Conservation (phyloP, 2,113 vertebrate genomes). For the Calidris pugnax region DNA sequence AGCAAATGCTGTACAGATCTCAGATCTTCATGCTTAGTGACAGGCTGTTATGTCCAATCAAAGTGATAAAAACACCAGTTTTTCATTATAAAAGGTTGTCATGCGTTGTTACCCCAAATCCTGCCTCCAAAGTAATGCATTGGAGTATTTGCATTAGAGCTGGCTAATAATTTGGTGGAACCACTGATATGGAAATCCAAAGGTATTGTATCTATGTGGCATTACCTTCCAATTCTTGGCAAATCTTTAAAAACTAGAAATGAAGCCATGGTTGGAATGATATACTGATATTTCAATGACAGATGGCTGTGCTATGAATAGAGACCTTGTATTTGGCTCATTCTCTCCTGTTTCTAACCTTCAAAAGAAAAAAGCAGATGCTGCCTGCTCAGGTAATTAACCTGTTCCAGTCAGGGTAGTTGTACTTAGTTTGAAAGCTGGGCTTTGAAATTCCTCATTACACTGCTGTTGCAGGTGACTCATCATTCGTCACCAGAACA, state of each 20-base stretch:
- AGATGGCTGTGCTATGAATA: slow-evolving; percentile 13
- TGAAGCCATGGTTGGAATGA: background rate
- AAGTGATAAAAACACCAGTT: background rate
- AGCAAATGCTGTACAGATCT: background rate
- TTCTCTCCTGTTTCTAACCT: background rate
- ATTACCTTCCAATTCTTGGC: background rate
- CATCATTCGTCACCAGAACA: background rate
- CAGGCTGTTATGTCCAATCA: background rate
- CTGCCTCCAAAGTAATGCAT: background rate
- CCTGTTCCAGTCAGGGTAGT: background rate
- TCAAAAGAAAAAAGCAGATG: background rate
- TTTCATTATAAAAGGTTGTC: background rate
- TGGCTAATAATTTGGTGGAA: background rate
- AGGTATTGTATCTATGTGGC: background rate
- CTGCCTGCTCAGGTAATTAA: background rate
- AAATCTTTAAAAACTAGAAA: background rate
- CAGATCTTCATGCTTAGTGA: background rate
- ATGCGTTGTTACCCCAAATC: background rate
- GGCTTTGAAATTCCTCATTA: background rate
- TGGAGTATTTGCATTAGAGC: background rate
- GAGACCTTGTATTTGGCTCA: background rate
- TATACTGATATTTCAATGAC: background rate
- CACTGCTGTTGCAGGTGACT: background rate
- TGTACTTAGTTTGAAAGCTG: background rate
- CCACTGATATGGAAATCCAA: background rate